Evolutionary conservation across 1,140 invertebrate genomes (phyloP).

Genomic region (Anadara kagoshimensis): DNA sequence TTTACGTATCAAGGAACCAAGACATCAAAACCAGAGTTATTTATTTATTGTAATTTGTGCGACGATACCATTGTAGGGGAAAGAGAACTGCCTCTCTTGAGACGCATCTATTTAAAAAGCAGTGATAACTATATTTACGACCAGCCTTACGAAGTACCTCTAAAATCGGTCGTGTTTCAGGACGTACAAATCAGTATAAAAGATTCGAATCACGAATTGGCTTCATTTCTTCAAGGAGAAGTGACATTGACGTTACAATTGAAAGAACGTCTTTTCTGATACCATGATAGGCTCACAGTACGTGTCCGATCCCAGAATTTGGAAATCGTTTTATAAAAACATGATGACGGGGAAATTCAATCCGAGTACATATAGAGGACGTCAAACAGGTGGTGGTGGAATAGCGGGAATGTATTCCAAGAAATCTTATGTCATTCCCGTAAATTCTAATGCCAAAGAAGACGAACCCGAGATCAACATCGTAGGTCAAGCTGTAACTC

Average conservation of each 20-base stretch:
- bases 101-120: conserved; percentile 5
- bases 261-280: no score
- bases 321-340: conserved; percentile 9
- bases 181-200: conserved; percentile 27
- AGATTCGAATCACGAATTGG: background rate
- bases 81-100: conserved; percentile 1
- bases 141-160: conserved; percentile 9
- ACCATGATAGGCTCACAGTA: background rate
- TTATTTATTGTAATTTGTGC: conserved; percentile 10
- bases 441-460: background rate
- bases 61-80: conserved; percentile 19
- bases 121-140: conserved; percentile 7
- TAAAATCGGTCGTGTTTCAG: conserved; percentile 3
- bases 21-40: background rate
- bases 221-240: conserved; percentile 11
- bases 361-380: conserved; percentile 6
- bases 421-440: conserved; percentile 2
- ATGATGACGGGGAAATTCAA: conserved; percentile 9
- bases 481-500: conserved; percentile 9
- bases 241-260: conserved; percentile 12
- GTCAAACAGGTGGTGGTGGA: conserved; percentile 1
- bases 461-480: background rate
- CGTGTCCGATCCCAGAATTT: conserved; percentile 1
- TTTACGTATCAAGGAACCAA: background rate
- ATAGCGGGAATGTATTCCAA: background rate